Percentiles rank a stretch among this genome's conserved stretches.
phyloP scores from a whole-genome alignment of 35 echinoderm and acorn worm genomes.

The Strongylocentrotus purpuratus region DNA sequence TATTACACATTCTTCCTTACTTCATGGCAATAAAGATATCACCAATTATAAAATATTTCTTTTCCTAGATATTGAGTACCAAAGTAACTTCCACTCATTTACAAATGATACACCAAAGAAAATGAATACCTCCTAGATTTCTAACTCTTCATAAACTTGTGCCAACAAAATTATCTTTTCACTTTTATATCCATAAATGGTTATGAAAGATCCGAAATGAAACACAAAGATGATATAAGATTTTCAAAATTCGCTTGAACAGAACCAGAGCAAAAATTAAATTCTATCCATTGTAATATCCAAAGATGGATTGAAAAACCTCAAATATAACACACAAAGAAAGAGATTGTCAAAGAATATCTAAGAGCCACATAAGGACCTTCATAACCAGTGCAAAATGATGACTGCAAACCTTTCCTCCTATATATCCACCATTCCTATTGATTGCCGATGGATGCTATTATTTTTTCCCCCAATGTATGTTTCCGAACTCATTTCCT shows the following conservation, averaged over 20 bases:
- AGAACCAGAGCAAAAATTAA: background rate
- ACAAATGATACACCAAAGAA: background rate
- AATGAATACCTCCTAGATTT: no score
- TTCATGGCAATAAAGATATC: no score
- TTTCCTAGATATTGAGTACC: no score
- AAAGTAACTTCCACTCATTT: background rate
- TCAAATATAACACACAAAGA: background rate
- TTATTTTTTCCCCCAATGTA: background rate
- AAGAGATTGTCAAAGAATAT: background rate
- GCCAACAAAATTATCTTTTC: no score
- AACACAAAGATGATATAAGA: no score
- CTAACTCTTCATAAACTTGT: no score
- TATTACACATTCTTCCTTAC: no score
- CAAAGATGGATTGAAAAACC: background rate
- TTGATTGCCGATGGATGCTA: background rate
- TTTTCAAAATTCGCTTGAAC: background rate
- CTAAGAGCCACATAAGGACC: background rate
- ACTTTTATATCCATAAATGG: no score
- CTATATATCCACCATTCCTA: background rate
- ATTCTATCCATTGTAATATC: background rate
- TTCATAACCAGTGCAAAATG: background rate
- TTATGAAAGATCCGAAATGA: no score
- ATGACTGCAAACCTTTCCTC: background rate
- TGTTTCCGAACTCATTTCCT: slow-evolving; percentile 17
- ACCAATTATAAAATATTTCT: no score